These are phyloP conservation scores for Monoplex corrugatus DNA, from an alignment of 2,888 invertebrate species.

Conservation along the genomic window DNA sequence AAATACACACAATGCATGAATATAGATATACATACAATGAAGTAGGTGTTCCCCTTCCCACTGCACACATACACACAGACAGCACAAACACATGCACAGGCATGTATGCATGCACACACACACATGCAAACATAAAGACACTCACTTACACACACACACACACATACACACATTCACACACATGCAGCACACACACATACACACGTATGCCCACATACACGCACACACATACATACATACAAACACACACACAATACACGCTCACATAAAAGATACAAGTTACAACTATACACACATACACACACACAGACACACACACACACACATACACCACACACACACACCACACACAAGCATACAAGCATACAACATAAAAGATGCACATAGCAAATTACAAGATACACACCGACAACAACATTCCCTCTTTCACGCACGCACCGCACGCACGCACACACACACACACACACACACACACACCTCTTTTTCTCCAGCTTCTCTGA, in stretches of 20 bases:
- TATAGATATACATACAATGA: neutral
- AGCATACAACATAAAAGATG: too few relatives aligned
- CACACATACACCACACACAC: too few relatives aligned
- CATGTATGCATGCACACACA: neutral
- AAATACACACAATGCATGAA: neutral
- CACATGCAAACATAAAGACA: neutral
- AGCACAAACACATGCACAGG: neutral
- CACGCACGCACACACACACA: too few relatives aligned
- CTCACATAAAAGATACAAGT: too few relatives aligned
- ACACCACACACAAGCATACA: too few relatives aligned
- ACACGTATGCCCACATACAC: neutral
- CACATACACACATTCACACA: neutral
- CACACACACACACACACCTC: slow-evolving; percentile 69
- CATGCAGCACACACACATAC: neutral
- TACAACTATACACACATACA: too few relatives aligned
- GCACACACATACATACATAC: neutral
- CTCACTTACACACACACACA: neutral
- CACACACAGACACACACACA: too few relatives aligned
- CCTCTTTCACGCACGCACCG: too few relatives aligned
- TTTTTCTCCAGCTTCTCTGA: slow-evolving; percentile 88
- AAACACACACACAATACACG: too few relatives aligned
- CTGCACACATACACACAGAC: too few relatives aligned
- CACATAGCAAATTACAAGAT: too few relatives aligned
- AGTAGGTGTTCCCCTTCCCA: neutral
- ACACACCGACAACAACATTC: too few relatives aligned